A percentile compares a stretch with the other conserved stretches of the same genome.
These are phyloP conservation scores for Hephaestus fuliginosus DNA, from an alignment of 2,797 vertebrate species.

Conservation along the genomic window DNA sequence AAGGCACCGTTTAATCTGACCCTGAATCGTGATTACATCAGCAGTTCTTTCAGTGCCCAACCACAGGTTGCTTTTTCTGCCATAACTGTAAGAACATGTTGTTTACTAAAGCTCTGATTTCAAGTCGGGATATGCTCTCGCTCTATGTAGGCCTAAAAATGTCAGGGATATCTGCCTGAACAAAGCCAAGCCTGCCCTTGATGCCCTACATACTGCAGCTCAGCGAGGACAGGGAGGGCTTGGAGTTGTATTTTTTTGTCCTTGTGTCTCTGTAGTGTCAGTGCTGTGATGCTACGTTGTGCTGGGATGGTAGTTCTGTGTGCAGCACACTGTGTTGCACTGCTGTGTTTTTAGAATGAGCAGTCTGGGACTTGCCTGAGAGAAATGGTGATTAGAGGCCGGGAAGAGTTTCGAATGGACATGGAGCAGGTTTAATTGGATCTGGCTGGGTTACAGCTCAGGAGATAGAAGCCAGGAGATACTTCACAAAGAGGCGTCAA, in stretches of 20 bases:
- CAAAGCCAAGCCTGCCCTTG: slow-evolving; percentile 55
- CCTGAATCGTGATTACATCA: slow-evolving; percentile 33
- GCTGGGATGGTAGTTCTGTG: not conserved
- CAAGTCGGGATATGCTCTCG: slow-evolving; percentile 44
- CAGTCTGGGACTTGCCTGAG: slow-evolving; percentile 17
- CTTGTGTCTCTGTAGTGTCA: slow-evolving; percentile 20
- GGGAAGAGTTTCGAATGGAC: slow-evolving; percentile 11
- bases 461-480: slow-evolving; percentile 1
- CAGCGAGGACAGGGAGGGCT: not conserved
- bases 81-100: slow-evolving; percentile 36
- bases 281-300: slow-evolving; percentile 22
- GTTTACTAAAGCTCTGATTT: slow-evolving; percentile 58
- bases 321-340: slow-evolving; percentile 18
- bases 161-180: slow-evolving; percentile 58
- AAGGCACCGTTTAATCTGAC: slow-evolving; percentile 50
- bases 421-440: slow-evolving; percentile 15
- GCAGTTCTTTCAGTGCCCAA: slow-evolving; percentile 7
- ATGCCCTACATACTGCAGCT: slow-evolving; percentile 42
- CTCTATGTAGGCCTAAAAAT: slow-evolving; percentile 26
- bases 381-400: slow-evolving; percentile 25
- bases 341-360: slow-evolving; percentile 5
- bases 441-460: slow-evolving; percentile 21
- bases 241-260: not conserved
- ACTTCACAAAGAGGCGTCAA: slow-evolving; percentile 2
- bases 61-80: slow-evolving; percentile 39